These are phyloP conservation scores for Drosophila testacea DNA, from an alignment of 2,888 invertebrate genomes.

Conservation along the genomic window DNA sequence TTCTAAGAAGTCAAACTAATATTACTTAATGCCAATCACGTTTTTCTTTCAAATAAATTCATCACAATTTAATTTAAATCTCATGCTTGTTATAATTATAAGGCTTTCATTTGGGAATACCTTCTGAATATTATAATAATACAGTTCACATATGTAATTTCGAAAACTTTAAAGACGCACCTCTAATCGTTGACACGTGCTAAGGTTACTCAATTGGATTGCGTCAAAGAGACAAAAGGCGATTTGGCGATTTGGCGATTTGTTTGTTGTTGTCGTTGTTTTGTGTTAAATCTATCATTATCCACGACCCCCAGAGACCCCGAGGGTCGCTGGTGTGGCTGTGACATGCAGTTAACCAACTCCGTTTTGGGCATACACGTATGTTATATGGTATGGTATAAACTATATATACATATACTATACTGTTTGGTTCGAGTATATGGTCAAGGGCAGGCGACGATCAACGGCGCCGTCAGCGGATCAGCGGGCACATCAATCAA, in stretches of 20 bases:
- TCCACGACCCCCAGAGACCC: conserved; percentile 63
- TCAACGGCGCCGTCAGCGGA: conserved; percentile 59
- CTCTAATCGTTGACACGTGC: conserved; percentile 73
- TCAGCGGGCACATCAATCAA: conserved; percentile 79
- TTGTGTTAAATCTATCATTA: conserved; percentile 58
- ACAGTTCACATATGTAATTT: conserved; percentile 17
- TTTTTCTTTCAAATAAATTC: background rate
- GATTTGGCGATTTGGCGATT: conserved; percentile 52
- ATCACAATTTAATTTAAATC: conserved; percentile 1
- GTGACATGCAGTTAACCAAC: conserved; percentile 50
- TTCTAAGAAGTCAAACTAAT: too few relatives aligned
- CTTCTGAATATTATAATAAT: background rate
- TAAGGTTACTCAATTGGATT: conserved; percentile 68
- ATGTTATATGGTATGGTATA: conserved; percentile 14
- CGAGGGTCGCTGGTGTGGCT: conserved; percentile 74
- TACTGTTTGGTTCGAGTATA: conserved; percentile 39
- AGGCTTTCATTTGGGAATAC: conserved; percentile 4
- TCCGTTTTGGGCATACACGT: conserved; percentile 24
- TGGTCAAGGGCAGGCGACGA: conserved; percentile 71
- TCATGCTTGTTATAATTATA: conserved; percentile 17
- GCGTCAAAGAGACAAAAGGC: conserved; percentile 54
- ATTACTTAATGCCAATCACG: background rate
- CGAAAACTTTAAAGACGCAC: conserved; percentile 56
- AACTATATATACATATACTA: conserved; percentile 13
- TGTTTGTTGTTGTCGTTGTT: conserved; percentile 4